These are phyloP conservation scores for Leucozona laternaria DNA, from an alignment of 2,888 invertebrate species.

Conservation along the genomic window DNA sequence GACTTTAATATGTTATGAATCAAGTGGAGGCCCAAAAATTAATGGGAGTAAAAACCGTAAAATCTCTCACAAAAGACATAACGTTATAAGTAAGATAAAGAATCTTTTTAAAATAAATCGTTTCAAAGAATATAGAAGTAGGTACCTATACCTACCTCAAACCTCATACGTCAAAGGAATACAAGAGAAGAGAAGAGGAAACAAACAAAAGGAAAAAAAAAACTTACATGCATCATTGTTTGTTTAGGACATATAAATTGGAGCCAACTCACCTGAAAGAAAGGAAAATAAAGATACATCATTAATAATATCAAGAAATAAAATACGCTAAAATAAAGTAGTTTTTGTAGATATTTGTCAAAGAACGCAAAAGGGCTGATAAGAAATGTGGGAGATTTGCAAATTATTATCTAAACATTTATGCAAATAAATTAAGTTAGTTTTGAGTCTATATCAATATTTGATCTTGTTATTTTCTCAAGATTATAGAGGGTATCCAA, in stretches of 20 bases:
- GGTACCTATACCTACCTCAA: no score
- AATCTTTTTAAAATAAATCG: slow-evolving; percentile 16
- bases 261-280: slow-evolving; percentile 53
- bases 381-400: slow-evolving; percentile 4
- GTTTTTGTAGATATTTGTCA: slow-evolving; percentile 24
- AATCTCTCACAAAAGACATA: slow-evolving; percentile 37
- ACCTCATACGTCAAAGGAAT: not conserved
- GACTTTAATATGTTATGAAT: not conserved
- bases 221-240: slow-evolving; percentile 41
- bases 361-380: slow-evolving; percentile 16
- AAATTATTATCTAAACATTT: slow-evolving; percentile 3
- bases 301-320: slow-evolving; percentile 4
- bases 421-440: not conserved
- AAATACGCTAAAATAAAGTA: slow-evolving; percentile 16
- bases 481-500: not conserved
- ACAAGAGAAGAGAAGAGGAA: not conserved
- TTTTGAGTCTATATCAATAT: slow-evolving; percentile 6
- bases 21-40: slow-evolving; percentile 6
- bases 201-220: not conserved
- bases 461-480: not conserved
- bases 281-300: slow-evolving; percentile 23
- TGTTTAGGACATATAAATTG: slow-evolving; percentile 4
- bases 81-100: slow-evolving; percentile 26
- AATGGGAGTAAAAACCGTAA: slow-evolving; percentile 33
- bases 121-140: slow-evolving; percentile 9